Conservation (phyloP, 2,113 vertebrate genomes). For the Heterocephalus glaber region DNA sequence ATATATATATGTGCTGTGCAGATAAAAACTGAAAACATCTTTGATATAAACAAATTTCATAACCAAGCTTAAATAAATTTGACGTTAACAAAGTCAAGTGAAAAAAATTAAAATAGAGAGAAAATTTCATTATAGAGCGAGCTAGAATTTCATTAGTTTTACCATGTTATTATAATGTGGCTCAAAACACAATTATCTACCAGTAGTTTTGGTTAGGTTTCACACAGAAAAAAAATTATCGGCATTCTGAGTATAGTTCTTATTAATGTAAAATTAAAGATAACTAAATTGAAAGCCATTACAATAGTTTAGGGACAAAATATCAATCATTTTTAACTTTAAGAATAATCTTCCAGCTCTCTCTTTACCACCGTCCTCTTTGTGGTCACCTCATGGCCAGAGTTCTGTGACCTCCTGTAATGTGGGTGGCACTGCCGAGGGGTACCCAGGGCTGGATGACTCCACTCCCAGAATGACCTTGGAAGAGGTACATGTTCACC, state of each 20-base stretch:
- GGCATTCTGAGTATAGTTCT: neutral
- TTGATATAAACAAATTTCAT: neutral
- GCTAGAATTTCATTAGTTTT: neutral
- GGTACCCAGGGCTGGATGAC: too few species aligned
- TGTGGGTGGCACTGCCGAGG: neutral
- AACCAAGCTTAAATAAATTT: neutral
- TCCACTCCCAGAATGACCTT: neutral
- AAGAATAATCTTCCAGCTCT: neutral
- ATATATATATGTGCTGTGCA: neutral
- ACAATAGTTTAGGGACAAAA: neutral
- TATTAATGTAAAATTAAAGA: neutral
- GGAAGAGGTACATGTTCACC: neutral
- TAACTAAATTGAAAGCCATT: neutral
- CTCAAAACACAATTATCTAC: neutral
- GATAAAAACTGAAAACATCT: neutral
- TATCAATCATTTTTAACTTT: neutral
- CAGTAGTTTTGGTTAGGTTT: neutral
- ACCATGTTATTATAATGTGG: neutral
- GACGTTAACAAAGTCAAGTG: neutral
- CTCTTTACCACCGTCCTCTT: neutral
- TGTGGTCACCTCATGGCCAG: neutral
- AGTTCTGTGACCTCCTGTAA: neutral
- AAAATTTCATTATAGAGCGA: neutral
- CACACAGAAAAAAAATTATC: neutral
- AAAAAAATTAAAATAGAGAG: neutral